Evolutionary conservation across 1,140 invertebrate species (phyloP), one percentile per base, ranked within the genome.

Genomic region (Ladona fulva): DNA sequence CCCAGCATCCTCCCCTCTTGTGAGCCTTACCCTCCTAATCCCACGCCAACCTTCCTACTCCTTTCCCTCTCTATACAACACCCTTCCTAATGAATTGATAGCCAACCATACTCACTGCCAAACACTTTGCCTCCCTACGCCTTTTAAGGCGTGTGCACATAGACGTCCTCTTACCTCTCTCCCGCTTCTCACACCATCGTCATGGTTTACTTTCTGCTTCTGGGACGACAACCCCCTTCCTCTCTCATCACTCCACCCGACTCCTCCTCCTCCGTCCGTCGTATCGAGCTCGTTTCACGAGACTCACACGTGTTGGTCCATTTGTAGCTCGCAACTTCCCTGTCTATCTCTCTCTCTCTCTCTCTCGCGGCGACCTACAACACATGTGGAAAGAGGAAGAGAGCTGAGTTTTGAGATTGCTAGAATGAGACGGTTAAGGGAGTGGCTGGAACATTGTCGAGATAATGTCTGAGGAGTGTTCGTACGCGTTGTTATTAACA

Each of bases 141-240:
- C 44, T 52, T 66, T 66, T 66, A 66, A 66, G 52, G 52, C 52
- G 52, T 66, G 52, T 66, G 52, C 52, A 66, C 52, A 66, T 66
- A 66, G 52, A 3, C 52, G 14, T 66, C 52, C 52, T 5, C 52
- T 66, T 12, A 10, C 44, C 44, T 52, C 44, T 19, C 44, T 52
- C 19, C 19, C 10, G 44, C 44, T 52, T 10, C 44, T 19, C 44
- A 52, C 44, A 11, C 44, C 44, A 52, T 66, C 29, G 29, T 66
- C n/a, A 66, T 22, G 52, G 52, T 66, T 66, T 66, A 22, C 52
- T 66, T 66, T 66, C 44, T 52, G 44, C 10, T 19, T 52, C 52
- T 66, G 52, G 52, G 52, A 66, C 52, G 12, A 66, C 19, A 52
- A 16, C 3, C 52, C 52, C n/a, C 52, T 66, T 37, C 52, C 52